phyloP scores from a whole-genome alignment of 2,797 vertebrate species.

The Pseudocheirus occidentalis region DNA sequence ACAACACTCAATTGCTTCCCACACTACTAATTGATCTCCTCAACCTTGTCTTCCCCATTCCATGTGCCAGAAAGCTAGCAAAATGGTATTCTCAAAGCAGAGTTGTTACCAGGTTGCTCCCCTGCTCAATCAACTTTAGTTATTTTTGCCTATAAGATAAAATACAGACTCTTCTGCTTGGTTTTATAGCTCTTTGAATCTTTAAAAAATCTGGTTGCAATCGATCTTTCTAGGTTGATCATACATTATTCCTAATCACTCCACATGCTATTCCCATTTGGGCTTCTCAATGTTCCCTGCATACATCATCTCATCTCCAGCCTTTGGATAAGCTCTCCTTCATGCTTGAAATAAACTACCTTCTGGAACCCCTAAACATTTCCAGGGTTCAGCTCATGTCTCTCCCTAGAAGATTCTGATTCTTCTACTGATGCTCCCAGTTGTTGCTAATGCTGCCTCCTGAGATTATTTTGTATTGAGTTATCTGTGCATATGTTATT shows the following conservation, averaged over 20 bases:
- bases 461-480: neutral
- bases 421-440: neutral
- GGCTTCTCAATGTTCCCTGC: neutral
- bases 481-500: neutral
- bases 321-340: neutral
- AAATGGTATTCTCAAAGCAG: neutral
- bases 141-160: neutral
- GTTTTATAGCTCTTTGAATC: neutral
- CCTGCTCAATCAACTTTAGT: neutral
- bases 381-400: neutral
- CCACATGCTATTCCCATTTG: neutral
- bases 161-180: neutral
- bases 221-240: neutral
- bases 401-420: neutral
- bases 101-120: neutral
- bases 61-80: neutral
- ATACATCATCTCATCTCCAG: neutral
- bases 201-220: neutral
- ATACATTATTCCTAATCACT: neutral
- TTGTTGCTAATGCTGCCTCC: neutral
- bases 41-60: neutral
- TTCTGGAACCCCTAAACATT: neutral
- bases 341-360: neutral
- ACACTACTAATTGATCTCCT: neutral
- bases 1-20: neutral